Evolutionary conservation across 2,888 invertebrate species (phyloP), one percentile per base, ranked within the genome.

Genomic region (Liopterus haemorrhoidalis): DNA sequence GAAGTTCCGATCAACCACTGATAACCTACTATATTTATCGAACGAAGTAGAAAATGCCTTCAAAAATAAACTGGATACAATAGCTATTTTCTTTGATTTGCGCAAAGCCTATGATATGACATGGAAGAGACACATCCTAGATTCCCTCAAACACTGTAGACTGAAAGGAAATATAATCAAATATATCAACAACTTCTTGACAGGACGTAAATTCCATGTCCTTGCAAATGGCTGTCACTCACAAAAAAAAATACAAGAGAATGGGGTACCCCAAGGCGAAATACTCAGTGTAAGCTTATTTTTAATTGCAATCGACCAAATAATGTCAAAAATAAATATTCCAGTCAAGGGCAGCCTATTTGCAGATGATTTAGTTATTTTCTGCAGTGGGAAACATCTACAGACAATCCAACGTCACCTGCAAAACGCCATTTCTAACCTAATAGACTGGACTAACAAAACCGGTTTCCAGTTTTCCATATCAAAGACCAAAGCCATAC

Each of bases 201-300:
- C 2, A 4, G 28, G 30, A 27, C 16, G 40, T 11, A 11, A 27
- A 27, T 40, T 40, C 19, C 5, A 12, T 5, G 30, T 30, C 4
- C 18, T 20, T 11, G 12, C 30, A 9, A 16, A 16, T n/a, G 21
- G 20, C 9, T 9, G 14, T 2, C 9, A 9, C 9, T 40, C 40
- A 3, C 16, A 5, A 6, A 18, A 6, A 15, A 14, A 36, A 14
- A 14, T 12, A 12, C 12, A 22, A 14, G 41, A 48, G 27, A 53
- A 49, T n/a, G 46, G 46, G 5, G 43, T 53, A 5, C 45, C 51
- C 8, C 46, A 52, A 37, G 49, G 49, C 1, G 43, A 48, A 2
- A 37, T 47, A 9, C 21, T 49, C 0, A 49, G 47, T 39, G 49
- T 49, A 2, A 47, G 43, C 2, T 12, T 51, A 11, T 53, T 53